Evolutionary conservation across 2,888 invertebrate genomes (phyloP), one percentile per base, ranked within the genome.

Genomic region (Tetranychus truncatus): DNA sequence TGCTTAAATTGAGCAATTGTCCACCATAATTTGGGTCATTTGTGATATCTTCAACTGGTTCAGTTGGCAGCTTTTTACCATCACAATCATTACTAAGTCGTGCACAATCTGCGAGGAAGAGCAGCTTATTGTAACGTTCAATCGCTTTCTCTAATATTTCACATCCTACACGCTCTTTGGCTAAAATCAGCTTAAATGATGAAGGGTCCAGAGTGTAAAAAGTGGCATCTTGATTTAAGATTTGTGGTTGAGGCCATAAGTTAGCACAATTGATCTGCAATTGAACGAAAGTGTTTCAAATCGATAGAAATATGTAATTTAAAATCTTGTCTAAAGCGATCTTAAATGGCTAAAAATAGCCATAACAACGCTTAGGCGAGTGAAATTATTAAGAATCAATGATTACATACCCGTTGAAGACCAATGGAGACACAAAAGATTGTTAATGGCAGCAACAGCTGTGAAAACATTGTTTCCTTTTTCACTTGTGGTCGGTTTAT

Each of bases 1-100:
- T 73, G 24, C 76, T 76, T 15, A 78, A 44, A 67, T 76, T 76
- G n/a, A 15, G 45, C 6, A 78, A 45, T n/a, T 73, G 74, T 20
- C 74, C 75, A 4, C 21, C 65, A 71, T 67, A 71, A 15, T 76
- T 74, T 45, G 44, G 15, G 2, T 73, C 45, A 72, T 74, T 74
- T n/a, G 44, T 67, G 11, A 46, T 44, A 6, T 8, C 72, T 45
- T 69, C 73, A 18, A 18, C 65, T 55, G 34, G n/a, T 21, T 21
- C 21, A 66, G n/a, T 4, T 55, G 9, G 55, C 24, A 55, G 15
- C 6, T 75, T 20, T 72, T 75, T 66, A 18, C 69, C 45, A 20
- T 45, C 20, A 67, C 67, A 46, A 18, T 55, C 6, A 55, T 7
- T 20, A 15, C 9, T 7, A 15, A 75, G 44, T n/a, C 66, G 73